These are phyloP conservation scores for Tetranychus truncatus DNA, from an alignment of 2,888 invertebrate genomes.

Conservation along the genomic window DNA sequence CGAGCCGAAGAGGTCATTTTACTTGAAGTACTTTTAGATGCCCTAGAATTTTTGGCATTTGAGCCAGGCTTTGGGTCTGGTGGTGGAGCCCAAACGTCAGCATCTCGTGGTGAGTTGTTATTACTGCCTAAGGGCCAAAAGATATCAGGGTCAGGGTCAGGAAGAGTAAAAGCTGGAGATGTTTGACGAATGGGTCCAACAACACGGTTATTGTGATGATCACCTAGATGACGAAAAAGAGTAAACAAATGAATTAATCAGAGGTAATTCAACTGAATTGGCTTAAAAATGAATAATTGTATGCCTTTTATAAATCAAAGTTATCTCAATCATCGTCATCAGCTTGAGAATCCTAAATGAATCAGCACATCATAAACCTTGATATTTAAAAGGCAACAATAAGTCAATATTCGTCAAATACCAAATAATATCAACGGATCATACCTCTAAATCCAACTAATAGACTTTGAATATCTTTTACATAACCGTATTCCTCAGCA, in stretches of 20 bases:
- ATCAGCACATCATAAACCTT: too few relatives aligned
- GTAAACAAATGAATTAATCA: too few relatives aligned
- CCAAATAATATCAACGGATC: constrained; percentile 16
- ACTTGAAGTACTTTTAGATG: neutral
- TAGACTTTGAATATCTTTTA: constrained; percentile 54
- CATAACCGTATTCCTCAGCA: constrained; percentile 67
- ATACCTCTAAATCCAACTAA: constrained; percentile 7
- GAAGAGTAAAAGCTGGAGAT: constrained; percentile 6
- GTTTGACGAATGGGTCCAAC: neutral
- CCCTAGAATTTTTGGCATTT: neutral
- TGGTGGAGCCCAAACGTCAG: constrained; percentile 1
- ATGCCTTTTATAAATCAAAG: too few relatives aligned
- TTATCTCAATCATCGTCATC: too few relatives aligned
- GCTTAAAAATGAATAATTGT: too few relatives aligned
- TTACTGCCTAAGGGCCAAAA: neutral
- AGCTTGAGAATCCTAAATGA: too few relatives aligned
- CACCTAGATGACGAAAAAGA: neutral
- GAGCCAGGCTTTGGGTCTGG: constrained; percentile 6
- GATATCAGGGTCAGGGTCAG: constrained; percentile 4
- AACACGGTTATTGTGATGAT: constrained; percentile 7
- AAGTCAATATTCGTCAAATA: neutral
- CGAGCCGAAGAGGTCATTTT: neutral
- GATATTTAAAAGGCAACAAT: neutral
- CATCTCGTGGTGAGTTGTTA: constrained; percentile 1
- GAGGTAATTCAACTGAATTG: neutral